Percentiles rank a stretch among this genome's conserved stretches.
phyloP scores from a whole-genome alignment of 2,113 vertebrate species.

The Lucifuga dentata region DNA sequence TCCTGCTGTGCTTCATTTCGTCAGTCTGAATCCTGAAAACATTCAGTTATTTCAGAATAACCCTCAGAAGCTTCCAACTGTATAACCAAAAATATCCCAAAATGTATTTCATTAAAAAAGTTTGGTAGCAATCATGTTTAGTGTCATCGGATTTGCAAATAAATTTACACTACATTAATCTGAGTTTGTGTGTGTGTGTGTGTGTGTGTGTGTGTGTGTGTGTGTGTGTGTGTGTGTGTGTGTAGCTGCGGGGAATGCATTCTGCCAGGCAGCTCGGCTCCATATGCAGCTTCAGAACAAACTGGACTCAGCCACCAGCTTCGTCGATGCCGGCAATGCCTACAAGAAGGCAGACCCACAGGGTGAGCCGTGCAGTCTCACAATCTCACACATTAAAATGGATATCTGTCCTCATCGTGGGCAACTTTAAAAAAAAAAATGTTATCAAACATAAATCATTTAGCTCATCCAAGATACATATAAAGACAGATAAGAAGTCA shows the following conservation, averaged over 20 bases:
- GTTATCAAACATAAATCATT: too few relatives aligned
- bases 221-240: conserved; percentile 38
- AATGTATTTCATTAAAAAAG: too few relatives aligned
- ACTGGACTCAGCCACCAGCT: conserved; percentile 96
- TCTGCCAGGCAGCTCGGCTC: conserved; percentile 96
- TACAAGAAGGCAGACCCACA: conserved; percentile 98
- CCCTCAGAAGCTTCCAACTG: too few relatives aligned
- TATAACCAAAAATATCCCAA: too few relatives aligned
- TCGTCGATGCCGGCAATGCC: conserved; percentile 96
- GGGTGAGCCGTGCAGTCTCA: conserved; percentile 85
- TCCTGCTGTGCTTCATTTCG: not conserved
- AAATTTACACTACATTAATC: not conserved
- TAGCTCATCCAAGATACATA: too few relatives aligned
- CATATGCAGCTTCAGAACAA: conserved; percentile 99
- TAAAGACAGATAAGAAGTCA: too few relatives aligned
- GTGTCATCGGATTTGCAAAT: not conserved
- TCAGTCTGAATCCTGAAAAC: too few relatives aligned
- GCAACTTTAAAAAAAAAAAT: too few relatives aligned
- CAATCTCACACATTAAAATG: not conserved
- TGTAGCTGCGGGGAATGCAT: conserved; percentile 93
- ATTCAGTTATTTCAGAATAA: too few relatives aligned
- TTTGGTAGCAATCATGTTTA: too few relatives aligned
- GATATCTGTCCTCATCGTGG: not conserved
- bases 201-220: conserved; percentile 36
- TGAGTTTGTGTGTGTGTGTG: conserved; percentile 15